phyloP scores from a whole-genome alignment of 2,113 vertebrate species.

The Typhlomys cinereus region DNA sequence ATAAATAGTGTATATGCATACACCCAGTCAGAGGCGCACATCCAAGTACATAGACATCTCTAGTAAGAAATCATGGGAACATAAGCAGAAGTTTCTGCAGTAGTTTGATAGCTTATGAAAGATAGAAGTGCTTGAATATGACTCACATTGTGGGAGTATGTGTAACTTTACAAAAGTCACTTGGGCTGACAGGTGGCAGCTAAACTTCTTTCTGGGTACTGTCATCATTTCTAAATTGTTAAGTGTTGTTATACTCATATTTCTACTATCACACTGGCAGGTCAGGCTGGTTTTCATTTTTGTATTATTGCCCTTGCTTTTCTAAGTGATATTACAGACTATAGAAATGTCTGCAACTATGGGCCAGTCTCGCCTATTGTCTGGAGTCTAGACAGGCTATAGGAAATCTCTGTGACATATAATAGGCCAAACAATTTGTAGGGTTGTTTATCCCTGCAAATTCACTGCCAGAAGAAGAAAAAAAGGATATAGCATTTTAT shows the following conservation, averaged over 20 bases:
- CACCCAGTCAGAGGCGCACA: background rate
- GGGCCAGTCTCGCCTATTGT: conserved; percentile 79
- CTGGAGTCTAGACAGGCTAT: conserved; percentile 82
- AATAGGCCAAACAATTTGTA: conserved; percentile 76
- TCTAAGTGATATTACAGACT: conserved; percentile 78
- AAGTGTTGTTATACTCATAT: conserved; percentile 76
- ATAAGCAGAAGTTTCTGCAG: conserved; percentile 28
- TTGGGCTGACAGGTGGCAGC: conserved; percentile 76
- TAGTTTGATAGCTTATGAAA: conserved; percentile 1
- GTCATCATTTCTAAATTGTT: conserved; percentile 81
- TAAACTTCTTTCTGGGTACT: conserved; percentile 78
- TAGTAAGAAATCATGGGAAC: background rate
- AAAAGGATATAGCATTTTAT: conserved; percentile 66
- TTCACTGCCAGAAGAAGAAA: conserved; percentile 55
- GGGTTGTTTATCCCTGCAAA: conserved; percentile 77
- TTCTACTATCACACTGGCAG: conserved; percentile 71
- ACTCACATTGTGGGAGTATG: conserved; percentile 71
- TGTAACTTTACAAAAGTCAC: conserved; percentile 79
- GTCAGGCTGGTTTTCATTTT: conserved; percentile 81
- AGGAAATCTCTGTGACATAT: conserved; percentile 80
- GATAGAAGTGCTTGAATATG: conserved; percentile 30
- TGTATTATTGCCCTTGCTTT: conserved; percentile 75
- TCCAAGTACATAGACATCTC: background rate
- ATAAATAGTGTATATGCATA: background rate
- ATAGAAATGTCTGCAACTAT: conserved; percentile 79